Conservation (phyloP, 2,113 vertebrate genomes). For the Piaya cayana region DNA sequence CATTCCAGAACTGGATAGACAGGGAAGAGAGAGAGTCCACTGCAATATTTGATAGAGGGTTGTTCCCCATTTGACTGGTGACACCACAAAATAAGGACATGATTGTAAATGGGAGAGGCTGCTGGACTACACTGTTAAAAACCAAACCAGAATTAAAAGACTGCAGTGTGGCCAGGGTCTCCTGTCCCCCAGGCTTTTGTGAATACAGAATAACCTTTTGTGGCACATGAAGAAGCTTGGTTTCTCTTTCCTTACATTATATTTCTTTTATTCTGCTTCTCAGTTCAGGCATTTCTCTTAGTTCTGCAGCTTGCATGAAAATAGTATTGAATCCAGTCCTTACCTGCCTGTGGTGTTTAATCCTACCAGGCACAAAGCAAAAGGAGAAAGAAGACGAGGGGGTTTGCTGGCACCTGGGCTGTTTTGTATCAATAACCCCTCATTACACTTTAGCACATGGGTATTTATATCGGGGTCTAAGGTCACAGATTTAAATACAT, state of each 20-base stretch:
- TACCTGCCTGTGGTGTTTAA: background rate
- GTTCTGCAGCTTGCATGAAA: background rate
- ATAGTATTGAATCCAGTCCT: background rate
- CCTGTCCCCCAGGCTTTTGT: background rate
- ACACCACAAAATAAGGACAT: background rate
- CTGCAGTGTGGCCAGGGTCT: background rate
- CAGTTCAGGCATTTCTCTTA: background rate
- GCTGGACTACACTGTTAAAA: background rate
- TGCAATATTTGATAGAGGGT: background rate
- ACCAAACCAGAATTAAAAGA: background rate
- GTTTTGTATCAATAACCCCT: conserved; percentile 52
- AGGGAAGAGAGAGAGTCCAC: background rate
- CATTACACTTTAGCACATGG: background rate
- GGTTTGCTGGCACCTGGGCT: conserved; percentile 14
- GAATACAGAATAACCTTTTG: background rate
- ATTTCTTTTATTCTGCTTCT: background rate
- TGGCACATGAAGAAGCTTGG: background rate
- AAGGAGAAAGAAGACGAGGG: background rate
- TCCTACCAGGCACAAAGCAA: background rate
- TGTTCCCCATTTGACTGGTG: background rate
- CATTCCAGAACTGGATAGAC: background rate
- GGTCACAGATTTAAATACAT: conserved; percentile 37
- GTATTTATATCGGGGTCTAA: conserved; percentile 35
- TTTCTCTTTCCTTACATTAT: background rate
- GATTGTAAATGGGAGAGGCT: background rate